A percentile compares a stretch with the other conserved stretches of the same genome.
Conservation (phyloP, 2,797 vertebrate species). For the Cynodonichthys magdalenae region DNA sequence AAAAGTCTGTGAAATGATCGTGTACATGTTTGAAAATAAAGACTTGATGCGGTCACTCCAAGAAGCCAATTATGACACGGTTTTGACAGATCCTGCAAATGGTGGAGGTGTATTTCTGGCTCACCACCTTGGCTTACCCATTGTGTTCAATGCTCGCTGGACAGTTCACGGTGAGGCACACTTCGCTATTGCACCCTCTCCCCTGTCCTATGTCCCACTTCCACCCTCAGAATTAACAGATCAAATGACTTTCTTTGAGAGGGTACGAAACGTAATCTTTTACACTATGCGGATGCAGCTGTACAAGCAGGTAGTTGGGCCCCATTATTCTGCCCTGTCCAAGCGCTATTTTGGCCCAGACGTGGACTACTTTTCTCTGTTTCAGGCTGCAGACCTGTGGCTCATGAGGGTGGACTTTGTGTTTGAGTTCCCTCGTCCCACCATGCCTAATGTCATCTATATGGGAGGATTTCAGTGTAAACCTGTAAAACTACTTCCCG, state of each 20-base stretch:
- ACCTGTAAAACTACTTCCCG: conserved; percentile 71
- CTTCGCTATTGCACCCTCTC: conserved; percentile 57
- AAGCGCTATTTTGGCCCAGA: conserved; percentile 40
- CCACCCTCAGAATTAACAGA: conserved; percentile 46
- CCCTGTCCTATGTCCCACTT: conserved; percentile 58
- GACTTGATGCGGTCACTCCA: conserved; percentile 39
- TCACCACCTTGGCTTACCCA: conserved; percentile 57
- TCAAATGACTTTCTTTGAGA: conserved; percentile 51
- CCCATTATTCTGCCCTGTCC: conserved; percentile 46
- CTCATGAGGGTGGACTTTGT: conserved; percentile 83
- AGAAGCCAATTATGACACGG: conserved; percentile 45
- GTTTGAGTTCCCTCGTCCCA: conserved; percentile 82
- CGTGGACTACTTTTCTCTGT: conserved; percentile 53
- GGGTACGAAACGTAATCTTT: conserved; percentile 47
- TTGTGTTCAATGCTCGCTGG: conserved; percentile 58
- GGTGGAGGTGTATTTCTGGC: conserved; percentile 64
- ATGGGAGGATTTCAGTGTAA: conserved; percentile 83
- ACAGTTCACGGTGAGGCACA: conserved; percentile 56
- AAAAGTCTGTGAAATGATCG: conserved; percentile 39
- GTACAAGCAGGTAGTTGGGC: conserved; percentile 43
- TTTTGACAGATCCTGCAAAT: conserved; percentile 67
- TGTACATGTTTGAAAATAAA: conserved; percentile 50
- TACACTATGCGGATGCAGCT: conserved; percentile 49
- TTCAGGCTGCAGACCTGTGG: conserved; percentile 79
- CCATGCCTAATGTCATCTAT: conserved; percentile 83